phyloP scores from a whole-genome alignment of 2,113 vertebrate genomes.

The Silurus meridionalis region DNA sequence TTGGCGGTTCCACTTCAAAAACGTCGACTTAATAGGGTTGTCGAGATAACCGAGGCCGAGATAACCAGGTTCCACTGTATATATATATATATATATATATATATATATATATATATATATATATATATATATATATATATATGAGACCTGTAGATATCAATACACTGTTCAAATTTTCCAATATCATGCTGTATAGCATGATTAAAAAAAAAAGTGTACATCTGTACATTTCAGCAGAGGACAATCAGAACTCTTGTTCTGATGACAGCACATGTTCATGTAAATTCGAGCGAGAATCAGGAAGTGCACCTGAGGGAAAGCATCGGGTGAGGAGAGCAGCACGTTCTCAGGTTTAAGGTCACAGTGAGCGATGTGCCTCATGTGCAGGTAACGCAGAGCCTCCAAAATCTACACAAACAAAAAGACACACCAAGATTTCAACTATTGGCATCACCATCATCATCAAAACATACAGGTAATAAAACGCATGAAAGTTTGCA shows the following conservation, averaged over 20 bases:
- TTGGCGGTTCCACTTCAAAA: too few relatives aligned
- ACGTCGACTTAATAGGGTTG: too few relatives aligned
- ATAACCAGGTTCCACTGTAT: too few relatives aligned
- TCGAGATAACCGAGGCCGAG: too few relatives aligned
- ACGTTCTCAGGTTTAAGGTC: constrained; percentile 79
- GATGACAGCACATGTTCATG: too few relatives aligned
- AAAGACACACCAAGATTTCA: not conserved
- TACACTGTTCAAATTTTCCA: too few relatives aligned
- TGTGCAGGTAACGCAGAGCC: constrained; percentile 73
- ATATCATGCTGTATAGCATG: not conserved
- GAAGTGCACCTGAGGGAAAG: constrained; percentile 69
- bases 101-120: too few relatives aligned
- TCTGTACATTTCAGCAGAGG: too few relatives aligned
- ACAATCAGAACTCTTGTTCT: too few relatives aligned
- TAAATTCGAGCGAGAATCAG: not conserved
- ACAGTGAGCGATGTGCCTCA: constrained; percentile 75
- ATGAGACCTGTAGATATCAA: too few relatives aligned
- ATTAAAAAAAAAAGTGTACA: not conserved
- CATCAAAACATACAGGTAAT: not conserved
- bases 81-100: too few relatives aligned
- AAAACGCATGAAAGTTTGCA: not conserved
- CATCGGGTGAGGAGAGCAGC: constrained; percentile 68
- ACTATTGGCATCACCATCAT: not conserved
- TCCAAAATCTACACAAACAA: constrained; percentile 66
- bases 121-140: too few relatives aligned